Percentiles rank a stretch among this genome's conserved stretches.
These are phyloP conservation scores for Plebejus anna DNA, from an alignment of 2,888 invertebrate genomes.

Conservation along the genomic window DNA sequence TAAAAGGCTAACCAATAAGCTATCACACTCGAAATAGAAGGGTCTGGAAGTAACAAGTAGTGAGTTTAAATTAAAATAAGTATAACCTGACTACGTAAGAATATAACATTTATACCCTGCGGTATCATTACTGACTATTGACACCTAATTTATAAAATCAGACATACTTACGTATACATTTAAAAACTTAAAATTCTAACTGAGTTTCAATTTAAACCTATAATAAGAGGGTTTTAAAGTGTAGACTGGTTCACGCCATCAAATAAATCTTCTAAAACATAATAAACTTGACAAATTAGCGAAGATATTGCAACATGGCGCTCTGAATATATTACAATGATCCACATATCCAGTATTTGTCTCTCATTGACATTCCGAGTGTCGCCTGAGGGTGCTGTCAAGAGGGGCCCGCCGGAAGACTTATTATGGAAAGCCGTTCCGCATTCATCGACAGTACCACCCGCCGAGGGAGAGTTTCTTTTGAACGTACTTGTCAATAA, in stretches of 20 bases:
- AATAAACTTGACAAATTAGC: constrained; percentile 24
- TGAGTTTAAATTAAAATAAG: too few species aligned
- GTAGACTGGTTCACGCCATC: neutral
- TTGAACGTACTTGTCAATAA: constrained; percentile 27
- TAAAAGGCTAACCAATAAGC: too few species aligned
- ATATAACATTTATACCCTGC: too few species aligned
- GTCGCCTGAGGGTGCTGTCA: constrained; percentile 49
- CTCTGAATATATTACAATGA: constrained; percentile 21
- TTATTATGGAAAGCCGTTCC: constrained; percentile 60
- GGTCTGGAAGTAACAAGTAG: too few species aligned
- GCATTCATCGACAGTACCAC: constrained; percentile 59
- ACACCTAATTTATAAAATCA: too few species aligned
- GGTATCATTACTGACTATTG: too few species aligned
- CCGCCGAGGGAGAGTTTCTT: constrained; percentile 45
- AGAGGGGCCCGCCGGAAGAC: constrained; percentile 55
- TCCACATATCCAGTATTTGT: constrained; percentile 27
- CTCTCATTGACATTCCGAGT: constrained; percentile 68
- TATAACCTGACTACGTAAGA: too few species aligned
- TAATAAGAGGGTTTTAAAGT: neutral
- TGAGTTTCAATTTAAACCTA: neutral
- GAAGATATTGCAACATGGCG: constrained; percentile 8
- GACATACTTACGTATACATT: too few species aligned
- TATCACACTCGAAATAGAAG: too few species aligned
- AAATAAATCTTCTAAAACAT: constrained; percentile 4
- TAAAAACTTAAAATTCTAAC: neutral